Evolutionary conservation across 2,888 invertebrate species (phyloP), one percentile per base, ranked within the genome.

Genomic region (Epirrita christyi): DNA sequence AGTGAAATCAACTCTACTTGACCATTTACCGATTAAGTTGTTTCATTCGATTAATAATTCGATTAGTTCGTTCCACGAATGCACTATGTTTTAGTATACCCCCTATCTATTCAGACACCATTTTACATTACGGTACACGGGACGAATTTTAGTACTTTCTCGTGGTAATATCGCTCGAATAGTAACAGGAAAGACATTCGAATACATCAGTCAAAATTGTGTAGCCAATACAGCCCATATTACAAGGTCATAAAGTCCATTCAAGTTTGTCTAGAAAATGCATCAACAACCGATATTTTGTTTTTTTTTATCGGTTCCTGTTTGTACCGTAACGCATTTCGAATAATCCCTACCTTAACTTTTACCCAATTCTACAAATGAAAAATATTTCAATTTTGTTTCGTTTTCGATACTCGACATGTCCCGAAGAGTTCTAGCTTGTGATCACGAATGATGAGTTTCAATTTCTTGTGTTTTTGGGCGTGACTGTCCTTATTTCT

Each of bases 1-100:
- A 92, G 89, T 88, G 87, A 91, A 92, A 92, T 92, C 92, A 92
- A 92, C 92, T 92, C 92, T 90, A 92, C 92, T 87, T 85, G 87
- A 90, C 91, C 90, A 88, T 92, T 86, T 81, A 86, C 86, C 86
- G 85, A 86, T 86, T 85, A 85, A 81, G 83, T 85, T 83, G 80
- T 81, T 80, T 77, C 75, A 75, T 78, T 80, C 75, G 80, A 64
- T 82, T 86, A 81, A 80, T 81, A 83, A 82, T 79, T 85, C 85
- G 85, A 83, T 87, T 85, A 83, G 85, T 86, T 87, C 80, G 85
- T 87, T 63, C 83, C 86, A 86, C 86, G 82, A 86, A 86, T 89
- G 86, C 88, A 86, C 86, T 85, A 86, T 87, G 86, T 86, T 89
- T 88, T 86, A 86, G 81, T 86, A 82, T 83, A 87, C 80, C 86